These are phyloP conservation scores for Phylloscopus trochilus DNA, from an alignment of 2,113 vertebrate genomes.

Conservation along the genomic window DNA sequence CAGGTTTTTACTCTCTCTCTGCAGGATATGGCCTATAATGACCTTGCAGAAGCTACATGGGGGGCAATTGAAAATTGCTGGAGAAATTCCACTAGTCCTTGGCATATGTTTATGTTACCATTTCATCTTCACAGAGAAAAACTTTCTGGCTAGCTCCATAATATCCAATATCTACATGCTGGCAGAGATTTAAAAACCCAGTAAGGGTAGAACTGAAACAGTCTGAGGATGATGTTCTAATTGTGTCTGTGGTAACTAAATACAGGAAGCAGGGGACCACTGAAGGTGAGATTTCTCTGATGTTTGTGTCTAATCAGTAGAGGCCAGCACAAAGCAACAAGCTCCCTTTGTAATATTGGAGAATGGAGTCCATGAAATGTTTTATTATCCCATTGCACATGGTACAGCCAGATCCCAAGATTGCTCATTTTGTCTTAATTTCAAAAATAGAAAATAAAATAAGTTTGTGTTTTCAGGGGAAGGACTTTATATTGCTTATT, in stretches of 20 bases:
- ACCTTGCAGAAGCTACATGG: background rate
- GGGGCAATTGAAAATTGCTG: background rate
- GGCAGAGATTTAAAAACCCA: background rate
- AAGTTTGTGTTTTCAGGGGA: background rate
- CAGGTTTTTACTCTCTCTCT: background rate
- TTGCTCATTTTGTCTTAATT: background rate
- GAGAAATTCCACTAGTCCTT: background rate
- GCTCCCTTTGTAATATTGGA: background rate
- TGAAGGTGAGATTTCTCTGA: background rate
- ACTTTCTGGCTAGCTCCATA: background rate
- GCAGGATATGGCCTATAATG: background rate
- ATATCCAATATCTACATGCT: background rate
- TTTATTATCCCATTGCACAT: background rate
- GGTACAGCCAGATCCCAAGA: background rate
- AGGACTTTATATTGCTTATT: background rate
- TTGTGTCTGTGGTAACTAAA: background rate
- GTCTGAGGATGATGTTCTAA: background rate
- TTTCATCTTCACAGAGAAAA: background rate
- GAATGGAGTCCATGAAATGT: background rate
- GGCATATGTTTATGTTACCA: background rate
- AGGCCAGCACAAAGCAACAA: background rate
- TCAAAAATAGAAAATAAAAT: background rate
- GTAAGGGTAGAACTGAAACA: background rate
- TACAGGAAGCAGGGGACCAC: background rate
- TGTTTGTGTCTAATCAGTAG: background rate